A percentile compares a stretch with the other conserved stretches of the same genome.
Evolutionary conservation across 2,888 invertebrate genomes (phyloP).

Genomic region (Clostera curtula): DNA sequence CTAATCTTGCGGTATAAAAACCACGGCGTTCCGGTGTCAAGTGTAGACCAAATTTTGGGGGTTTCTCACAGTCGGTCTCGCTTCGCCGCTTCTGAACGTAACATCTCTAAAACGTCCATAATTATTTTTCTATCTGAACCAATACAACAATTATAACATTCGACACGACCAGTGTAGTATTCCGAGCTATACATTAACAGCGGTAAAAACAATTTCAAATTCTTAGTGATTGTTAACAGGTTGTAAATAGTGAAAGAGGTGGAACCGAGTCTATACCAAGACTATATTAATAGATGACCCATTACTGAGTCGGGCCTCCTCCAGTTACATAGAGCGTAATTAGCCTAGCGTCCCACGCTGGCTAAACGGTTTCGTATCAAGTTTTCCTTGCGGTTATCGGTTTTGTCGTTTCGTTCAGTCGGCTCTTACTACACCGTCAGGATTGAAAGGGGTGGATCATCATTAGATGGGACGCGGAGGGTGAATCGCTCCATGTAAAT

Average conservation of each 20-base stretch:
- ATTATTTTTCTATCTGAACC: constrained; percentile 66
- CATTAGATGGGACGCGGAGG: no score
- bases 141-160: constrained; percentile 66
- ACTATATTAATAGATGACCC: no score
- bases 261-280: constrained; percentile 22
- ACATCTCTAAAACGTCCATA: constrained; percentile 52
- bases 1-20: constrained; percentile 41
- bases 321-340: no score
- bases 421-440: no score
- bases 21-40: constrained; percentile 55
- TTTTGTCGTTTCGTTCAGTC: no score
- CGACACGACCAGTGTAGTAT: constrained; percentile 57
- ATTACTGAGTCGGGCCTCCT: no score
- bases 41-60: constrained; percentile 59
- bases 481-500: no score
- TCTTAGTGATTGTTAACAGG: constrained; percentile 41
- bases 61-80: constrained; percentile 70
- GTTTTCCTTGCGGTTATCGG: no score
- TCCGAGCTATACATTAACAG: constrained; percentile 42
- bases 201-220: constrained; percentile 48
- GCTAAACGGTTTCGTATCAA: no score
- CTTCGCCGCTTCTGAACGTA: constrained; percentile 56
- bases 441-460: no score
- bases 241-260: constrained; percentile 22
- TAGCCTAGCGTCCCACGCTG: no score